Evolutionary conservation across 2,888 invertebrate genomes (phyloP).

Genomic region (Athrips mouffetella): DNA sequence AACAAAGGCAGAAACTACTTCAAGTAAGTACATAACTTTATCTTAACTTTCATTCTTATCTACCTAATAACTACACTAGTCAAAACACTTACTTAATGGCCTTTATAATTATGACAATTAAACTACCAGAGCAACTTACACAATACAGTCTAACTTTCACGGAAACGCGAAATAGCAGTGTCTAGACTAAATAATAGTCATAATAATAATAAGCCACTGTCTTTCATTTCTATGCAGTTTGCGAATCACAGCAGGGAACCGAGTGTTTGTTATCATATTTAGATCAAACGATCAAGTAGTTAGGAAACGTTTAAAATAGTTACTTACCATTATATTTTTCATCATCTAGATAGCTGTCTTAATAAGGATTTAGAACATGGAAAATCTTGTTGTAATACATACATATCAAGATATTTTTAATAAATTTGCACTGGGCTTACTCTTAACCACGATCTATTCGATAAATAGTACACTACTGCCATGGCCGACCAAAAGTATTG

Average conservation of each 20-base stretch:
- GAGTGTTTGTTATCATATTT: background rate
- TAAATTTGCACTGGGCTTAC: no score
- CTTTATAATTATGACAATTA: slow-evolving; percentile 5
- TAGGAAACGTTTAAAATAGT: no score
- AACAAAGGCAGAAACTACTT: no score
- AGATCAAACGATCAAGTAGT: background rate
- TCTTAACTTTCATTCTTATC: no score
- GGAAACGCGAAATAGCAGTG: slow-evolving; percentile 2
- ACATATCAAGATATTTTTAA: background rate
- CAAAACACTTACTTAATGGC: no score
- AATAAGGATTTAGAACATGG: background rate
- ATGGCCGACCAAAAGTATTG: no score
- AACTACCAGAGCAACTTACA: background rate
- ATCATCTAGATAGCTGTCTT: no score
- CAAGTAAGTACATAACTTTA: no score
- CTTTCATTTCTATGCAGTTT: background rate
- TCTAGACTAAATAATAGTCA: slow-evolving; percentile 4
- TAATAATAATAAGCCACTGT: background rate
- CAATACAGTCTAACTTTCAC: slow-evolving; percentile 3
- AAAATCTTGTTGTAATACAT: background rate
- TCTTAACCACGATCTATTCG: no score
- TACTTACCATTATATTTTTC: no score
- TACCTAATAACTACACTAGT: no score
- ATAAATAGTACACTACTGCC: no score
- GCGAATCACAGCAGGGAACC: background rate